These are phyloP conservation scores for Forpus xanthops DNA, from an alignment of 2,797 vertebrate genomes.

Conservation along the genomic window DNA sequence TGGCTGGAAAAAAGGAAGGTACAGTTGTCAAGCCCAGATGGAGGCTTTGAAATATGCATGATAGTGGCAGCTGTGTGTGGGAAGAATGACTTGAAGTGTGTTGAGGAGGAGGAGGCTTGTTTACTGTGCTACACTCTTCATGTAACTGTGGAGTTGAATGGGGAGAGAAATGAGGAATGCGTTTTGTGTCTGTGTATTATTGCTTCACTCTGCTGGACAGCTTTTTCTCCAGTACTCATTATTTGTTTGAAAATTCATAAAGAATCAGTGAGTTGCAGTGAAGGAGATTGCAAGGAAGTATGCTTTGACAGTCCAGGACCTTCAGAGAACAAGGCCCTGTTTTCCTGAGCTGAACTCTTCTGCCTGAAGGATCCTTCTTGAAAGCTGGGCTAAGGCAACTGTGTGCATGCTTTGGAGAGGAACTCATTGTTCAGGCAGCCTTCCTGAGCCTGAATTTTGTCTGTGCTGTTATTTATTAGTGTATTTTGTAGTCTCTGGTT, in stretches of 20 bases:
- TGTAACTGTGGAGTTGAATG: slow-evolving; percentile 70
- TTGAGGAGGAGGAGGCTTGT: slow-evolving; percentile 74
- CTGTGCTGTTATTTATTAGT: not conserved
- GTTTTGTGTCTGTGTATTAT: slow-evolving; percentile 8
- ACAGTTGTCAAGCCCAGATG: slow-evolving; percentile 80
- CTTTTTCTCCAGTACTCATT: not conserved
- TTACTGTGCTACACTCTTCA: slow-evolving; percentile 67
- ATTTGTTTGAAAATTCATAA: slow-evolving; percentile 4
- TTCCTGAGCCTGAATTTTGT: not conserved
- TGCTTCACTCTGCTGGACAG: slow-evolving; percentile 9
- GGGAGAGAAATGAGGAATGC: slow-evolving; percentile 38
- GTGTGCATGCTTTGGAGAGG: not conserved
- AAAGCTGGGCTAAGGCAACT: not conserved
- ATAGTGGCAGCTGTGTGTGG: slow-evolving; percentile 81
- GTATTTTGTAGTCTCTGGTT: not conserved
- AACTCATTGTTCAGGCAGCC: not conserved
- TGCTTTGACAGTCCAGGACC: not conserved
- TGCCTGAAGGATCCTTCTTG: not conserved
- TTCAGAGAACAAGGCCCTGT: not conserved
- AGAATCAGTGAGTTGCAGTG: not conserved
- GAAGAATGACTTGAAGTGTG: slow-evolving; percentile 76
- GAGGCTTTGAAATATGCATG: slow-evolving; percentile 78
- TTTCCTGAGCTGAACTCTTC: not conserved
- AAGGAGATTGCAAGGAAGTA: not conserved
- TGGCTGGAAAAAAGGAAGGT: slow-evolving; percentile 77